Evolutionary conservation across 1,140 invertebrate genomes (phyloP).

Genomic region (Heliconius himera): DNA sequence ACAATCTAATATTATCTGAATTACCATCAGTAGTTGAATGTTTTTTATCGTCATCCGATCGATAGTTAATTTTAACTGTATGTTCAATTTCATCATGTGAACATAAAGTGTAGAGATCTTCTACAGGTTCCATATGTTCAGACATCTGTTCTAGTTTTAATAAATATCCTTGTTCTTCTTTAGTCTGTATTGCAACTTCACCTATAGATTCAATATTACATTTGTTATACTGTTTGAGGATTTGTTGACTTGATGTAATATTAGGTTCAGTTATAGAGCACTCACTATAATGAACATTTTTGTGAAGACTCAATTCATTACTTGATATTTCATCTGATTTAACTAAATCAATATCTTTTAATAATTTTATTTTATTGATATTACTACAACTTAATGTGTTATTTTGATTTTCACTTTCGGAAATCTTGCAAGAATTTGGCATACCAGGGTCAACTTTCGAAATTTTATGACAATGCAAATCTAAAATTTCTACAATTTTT

Average conservation of each 20-base stretch:
- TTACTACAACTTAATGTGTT: not conserved
- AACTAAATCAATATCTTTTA: not conserved
- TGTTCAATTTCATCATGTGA: not conserved
- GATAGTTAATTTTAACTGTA: not conserved
- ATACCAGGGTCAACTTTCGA: constrained; percentile 13
- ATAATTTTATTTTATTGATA: not conserved
- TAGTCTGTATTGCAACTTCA: not conserved
- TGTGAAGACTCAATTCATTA: not conserved
- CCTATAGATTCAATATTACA: not conserved
- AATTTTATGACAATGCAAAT: constrained; percentile 24
- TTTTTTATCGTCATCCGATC: not conserved
- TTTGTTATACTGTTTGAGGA: not conserved
- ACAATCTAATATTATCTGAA: not conserved
- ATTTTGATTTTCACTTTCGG: not conserved
- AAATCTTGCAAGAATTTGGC: not conserved
- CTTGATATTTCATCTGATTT: not conserved
- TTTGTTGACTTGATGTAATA: not conserved
- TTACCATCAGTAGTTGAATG: not conserved
- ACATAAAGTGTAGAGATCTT: not conserved
- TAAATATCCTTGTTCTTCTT: not conserved
- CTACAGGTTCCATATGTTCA: not conserved
- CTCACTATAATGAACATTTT: not conserved
- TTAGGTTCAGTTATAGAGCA: not conserved
- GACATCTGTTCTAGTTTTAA: not conserved
- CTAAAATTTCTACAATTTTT: constrained; percentile 18